These are phyloP conservation scores for Seira ritae DNA, from an alignment of 2,888 invertebrate genomes.

Conservation along the genomic window DNA sequence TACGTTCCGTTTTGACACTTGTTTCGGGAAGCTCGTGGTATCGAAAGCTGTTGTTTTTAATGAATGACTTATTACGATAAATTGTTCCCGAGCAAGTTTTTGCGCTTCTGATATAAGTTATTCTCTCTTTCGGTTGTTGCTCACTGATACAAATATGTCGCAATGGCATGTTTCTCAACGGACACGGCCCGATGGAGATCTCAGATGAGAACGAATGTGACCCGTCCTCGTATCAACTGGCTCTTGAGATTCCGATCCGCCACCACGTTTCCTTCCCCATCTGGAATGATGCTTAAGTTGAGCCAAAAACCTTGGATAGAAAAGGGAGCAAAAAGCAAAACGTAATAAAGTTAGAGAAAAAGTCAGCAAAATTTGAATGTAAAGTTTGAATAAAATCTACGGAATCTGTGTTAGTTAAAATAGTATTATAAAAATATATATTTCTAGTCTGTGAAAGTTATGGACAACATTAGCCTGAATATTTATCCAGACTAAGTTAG, in stretches of 20 bases:
- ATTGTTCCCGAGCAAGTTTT: conserved; percentile 9
- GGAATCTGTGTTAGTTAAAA: not conserved
- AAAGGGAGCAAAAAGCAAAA: conserved; percentile 14
- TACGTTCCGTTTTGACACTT: conserved; percentile 48
- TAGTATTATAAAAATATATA: not conserved
- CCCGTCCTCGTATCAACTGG: conserved; percentile 87
- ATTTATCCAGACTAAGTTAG: not conserved
- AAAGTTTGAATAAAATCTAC: not conserved
- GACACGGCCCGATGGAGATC: conserved; percentile 94
- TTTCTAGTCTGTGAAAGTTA: not conserved
- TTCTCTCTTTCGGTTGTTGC: too few relatives aligned
- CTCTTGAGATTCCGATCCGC: conserved; percentile 78
- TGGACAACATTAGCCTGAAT: not conserved
- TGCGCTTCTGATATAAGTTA: not conserved
- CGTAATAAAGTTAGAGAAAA: not conserved
- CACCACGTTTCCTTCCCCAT: conserved; percentile 85
- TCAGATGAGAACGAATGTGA: conserved; percentile 93
- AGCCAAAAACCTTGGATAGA: conserved; percentile 69
- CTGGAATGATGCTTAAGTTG: conserved; percentile 77
- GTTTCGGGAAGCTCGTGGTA: conserved; percentile 57
- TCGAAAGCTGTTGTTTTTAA: conserved; percentile 57
- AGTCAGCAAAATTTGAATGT: not conserved
- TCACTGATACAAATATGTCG: too few relatives aligned
- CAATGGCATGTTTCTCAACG: conserved; percentile 84
- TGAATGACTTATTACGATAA: conserved; percentile 33